Percentiles rank a stretch among this genome's conserved stretches.
These are phyloP conservation scores for Rhagonycha lutea DNA, from an alignment of 2,888 invertebrate genomes.

Conservation along the genomic window DNA sequence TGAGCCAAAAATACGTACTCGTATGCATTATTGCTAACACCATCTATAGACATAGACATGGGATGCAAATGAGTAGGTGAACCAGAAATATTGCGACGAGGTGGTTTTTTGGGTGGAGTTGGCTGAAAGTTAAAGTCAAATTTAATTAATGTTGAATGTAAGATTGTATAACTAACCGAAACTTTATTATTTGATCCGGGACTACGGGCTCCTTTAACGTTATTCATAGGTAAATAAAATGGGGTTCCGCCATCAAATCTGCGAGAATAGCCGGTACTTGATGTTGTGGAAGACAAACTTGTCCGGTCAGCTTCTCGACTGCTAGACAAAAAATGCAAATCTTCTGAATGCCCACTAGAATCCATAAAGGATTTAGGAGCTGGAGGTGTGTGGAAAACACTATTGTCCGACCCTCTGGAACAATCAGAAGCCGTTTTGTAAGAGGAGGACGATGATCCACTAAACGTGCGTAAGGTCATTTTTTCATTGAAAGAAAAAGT, in stretches of 20 bases:
- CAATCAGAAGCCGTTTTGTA: constrained; percentile 49
- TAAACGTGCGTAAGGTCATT: constrained; percentile 41
- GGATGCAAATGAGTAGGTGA: constrained; percentile 78
- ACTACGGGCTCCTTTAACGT: constrained; percentile 58
- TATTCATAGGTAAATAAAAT: constrained; percentile 65
- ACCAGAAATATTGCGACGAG: constrained; percentile 81
- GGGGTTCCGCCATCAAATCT: constrained; percentile 56
- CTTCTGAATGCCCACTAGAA: constrained; percentile 62
- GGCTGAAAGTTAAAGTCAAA: constrained; percentile 60
- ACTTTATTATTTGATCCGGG: constrained; percentile 66
- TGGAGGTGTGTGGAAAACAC: constrained; percentile 61
- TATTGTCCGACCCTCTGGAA: constrained; percentile 62
- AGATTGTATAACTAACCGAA: constrained; percentile 57
- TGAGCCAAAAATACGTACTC: constrained; percentile 68
- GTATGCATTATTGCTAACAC: constrained; percentile 64
- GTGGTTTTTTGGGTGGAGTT: constrained; percentile 88
- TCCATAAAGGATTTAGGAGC: constrained; percentile 61
- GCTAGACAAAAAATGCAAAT: constrained; percentile 56
- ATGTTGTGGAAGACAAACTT: constrained; percentile 64
- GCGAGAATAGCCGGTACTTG: constrained; percentile 61
- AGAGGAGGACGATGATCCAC: constrained; percentile 44
- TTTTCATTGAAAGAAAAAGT: constrained; percentile 52
- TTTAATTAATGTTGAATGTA: not conserved
- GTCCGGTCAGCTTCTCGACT: constrained; percentile 64
- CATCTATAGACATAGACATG: constrained; percentile 62